Evolutionary conservation across 2,113 vertebrate species (phyloP), one percentile per base, ranked within the genome.

Genomic region (Gasterosteus nipponicus): DNA sequence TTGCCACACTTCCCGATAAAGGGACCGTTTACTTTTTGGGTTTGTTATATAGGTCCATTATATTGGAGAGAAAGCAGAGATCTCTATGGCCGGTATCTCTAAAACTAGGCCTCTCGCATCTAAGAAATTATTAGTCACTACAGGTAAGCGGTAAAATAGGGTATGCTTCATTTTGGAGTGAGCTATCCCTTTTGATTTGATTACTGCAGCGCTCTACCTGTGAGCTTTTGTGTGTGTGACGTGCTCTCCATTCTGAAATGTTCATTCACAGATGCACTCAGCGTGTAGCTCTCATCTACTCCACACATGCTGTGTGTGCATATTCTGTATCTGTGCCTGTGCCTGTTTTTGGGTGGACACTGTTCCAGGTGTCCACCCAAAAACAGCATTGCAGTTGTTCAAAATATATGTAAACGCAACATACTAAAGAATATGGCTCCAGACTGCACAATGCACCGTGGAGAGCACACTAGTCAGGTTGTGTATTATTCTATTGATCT

Each of bases 401-500:
- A 35, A 44, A 74, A 62, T 57, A 60, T 49, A 39, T 38, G 29
- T 12, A 51, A 73, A 70, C 70, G 56, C 31, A 65, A 68, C 67
- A 54, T 44, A 63, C 29, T 39, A 57, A 26, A 59, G 41, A 58
- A 68, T 76, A 73, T 61, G 66, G 59, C 38, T 78, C 16, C 29
- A 56, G 70, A 70, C 57, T 1, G 41, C 15, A 33, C 65, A 82
- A 46, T 68, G 75, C 69, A 82, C 49, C 67, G 64, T 60, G 68
- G 38, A 78, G 53, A 69, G 29, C 69, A 72, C 82, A 82, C 81
- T 76, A 83, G 54, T 74, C 76, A 42, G 57, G 63, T 72, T 77
- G 53, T 69, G 66, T 74, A 26, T 75, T 72, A 66, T 76, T 81
- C 22, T 80, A 84, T 84, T 81, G 86, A 90, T 89, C 80, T 78